Base-by-base conservation (phyloP, 2,888 invertebrate species). In the Eupithecia dodoneata region DNA sequence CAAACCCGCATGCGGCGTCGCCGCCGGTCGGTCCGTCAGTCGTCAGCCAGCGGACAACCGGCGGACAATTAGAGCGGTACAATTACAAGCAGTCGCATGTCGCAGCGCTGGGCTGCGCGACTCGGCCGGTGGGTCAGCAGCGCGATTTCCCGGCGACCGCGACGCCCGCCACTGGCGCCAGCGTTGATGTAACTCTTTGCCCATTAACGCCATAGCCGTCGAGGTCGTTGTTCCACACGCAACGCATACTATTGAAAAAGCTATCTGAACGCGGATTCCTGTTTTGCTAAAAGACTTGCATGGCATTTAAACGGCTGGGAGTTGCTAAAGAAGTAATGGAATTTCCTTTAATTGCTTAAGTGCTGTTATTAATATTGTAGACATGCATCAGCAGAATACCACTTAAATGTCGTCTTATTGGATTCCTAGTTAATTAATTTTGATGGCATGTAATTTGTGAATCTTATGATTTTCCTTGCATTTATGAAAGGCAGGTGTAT, bases 121-220 rank as follows among this genome's bases (percentile, higher is more conserved):
- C 86, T 91, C 91, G 91, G 92, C 90, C 91, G 93, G 89, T 94
- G 92, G 94, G 94, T 94, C 94, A 94, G 87, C 91, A 89, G 87
- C 90, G 92, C 93, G 90, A 91, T 93, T 93, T 92, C 92, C 93
- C 93, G 93, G 88, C 91, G 86, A 84, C 87, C 83, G 86, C 91
- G 89, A 75, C 71, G 78, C 77, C 78, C 72, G 76, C 75, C 69
- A 71, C 90, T 91, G 94, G 94, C 94, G 94, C 94, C 94, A 91
- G 85, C 85, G 90, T 94, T 94, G 93, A 30, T 93, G 94, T 92
- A 94, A 94, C 90, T 87, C 86, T 89, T 88, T 89, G 87, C 82
- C 85, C 91, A 90, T 92, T 90, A 90, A 89, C 87, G 87, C 86
- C 85, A 83, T 87, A 86, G 87, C 86, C 85, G 87, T 82, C 90